phyloP scores from a whole-genome alignment of 2,113 vertebrate genomes.

The Globicephala melas region DNA sequence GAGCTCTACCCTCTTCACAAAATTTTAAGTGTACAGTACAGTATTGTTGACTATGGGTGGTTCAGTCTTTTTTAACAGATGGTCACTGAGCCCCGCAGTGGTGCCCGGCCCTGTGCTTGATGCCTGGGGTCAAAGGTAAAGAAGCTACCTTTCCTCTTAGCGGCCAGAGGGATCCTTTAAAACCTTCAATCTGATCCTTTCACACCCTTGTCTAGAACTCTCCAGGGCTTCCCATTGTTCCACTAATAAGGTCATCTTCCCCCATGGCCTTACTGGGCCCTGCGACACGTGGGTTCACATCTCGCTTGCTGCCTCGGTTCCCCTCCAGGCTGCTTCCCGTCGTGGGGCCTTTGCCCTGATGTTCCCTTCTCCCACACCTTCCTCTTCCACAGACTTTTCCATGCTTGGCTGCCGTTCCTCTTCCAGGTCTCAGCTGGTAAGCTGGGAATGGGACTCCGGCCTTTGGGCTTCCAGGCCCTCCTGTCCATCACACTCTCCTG shows the following conservation, averaged over 20 bases:
- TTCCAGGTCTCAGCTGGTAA: neutral
- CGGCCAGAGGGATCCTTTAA: neutral
- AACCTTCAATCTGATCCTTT: neutral
- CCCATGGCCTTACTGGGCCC: neutral
- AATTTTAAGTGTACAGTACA: too few relatives aligned
- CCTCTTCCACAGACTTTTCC: neutral
- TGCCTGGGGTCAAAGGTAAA: conserved; percentile 31
- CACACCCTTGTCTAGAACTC: neutral
- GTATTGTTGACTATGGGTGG: neutral
- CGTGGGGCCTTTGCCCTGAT: neutral
- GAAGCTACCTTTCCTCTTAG: neutral
- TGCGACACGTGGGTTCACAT: rapidly evolving
- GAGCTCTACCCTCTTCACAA: neutral
- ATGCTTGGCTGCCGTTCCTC: neutral
- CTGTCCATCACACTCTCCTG: rapidly evolving
- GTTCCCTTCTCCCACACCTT: neutral
- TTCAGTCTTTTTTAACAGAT: neutral
- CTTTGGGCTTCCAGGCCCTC: neutral
- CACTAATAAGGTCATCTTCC: neutral
- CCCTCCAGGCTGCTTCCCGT: neutral
- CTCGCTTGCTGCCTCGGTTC: neutral
- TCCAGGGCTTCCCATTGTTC: neutral
- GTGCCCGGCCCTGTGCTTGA: neutral
- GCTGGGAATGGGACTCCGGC: neutral
- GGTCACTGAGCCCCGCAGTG: neutral